Evolutionary conservation across 2,113 vertebrate species (phyloP), one percentile per base, ranked within the genome.

Genomic region (Phylloscopus trochilus): DNA sequence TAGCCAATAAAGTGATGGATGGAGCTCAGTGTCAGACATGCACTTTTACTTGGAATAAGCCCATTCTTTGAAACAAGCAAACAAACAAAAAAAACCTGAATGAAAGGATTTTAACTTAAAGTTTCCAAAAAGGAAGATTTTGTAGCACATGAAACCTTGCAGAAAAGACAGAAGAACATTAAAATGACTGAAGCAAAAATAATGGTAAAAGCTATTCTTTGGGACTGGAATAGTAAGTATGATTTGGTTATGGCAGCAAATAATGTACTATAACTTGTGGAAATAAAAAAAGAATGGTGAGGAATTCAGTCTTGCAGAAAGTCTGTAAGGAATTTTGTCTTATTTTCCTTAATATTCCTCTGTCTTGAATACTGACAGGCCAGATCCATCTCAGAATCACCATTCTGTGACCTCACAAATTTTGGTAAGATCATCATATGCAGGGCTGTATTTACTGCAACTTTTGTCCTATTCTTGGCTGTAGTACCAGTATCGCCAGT

Each of bases 1-100:
- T 92, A 66, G 43, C 64, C 53, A 77, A n/a, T 27, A 15, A 69
- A 86, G 20, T 95, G 89, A 95, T 95, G 76, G 76, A 90, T 95
- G 68, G 44, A 83, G 11, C 53, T 59, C 27, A 11, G 5, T 76
- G 67, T 69, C 67, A 86, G 28, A n/a, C 24, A 43, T 52, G 19
- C 15, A 44, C 17, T 92, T 90, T 49, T 76, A 49, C 59, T 80
- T 83, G 20, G 86, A 93, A 41, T 64, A 49, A 60, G 11, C 66
- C 67, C 75, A 83, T 64, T 81, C 20, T 60, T 77, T 37, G 3
- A 37, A 12, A 56, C 27, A 56, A 66, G 47, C 60, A 28, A 2
- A 26, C 24, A 4, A 21, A 41, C 10, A 41, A 41, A 41, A 39
- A 41, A 41, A 41, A 11, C 22, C 43, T 31, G 4, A 78, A 88